phyloP scores from a whole-genome alignment of 2,888 invertebrate genomes.

The Polydrusus cervinus region DNA sequence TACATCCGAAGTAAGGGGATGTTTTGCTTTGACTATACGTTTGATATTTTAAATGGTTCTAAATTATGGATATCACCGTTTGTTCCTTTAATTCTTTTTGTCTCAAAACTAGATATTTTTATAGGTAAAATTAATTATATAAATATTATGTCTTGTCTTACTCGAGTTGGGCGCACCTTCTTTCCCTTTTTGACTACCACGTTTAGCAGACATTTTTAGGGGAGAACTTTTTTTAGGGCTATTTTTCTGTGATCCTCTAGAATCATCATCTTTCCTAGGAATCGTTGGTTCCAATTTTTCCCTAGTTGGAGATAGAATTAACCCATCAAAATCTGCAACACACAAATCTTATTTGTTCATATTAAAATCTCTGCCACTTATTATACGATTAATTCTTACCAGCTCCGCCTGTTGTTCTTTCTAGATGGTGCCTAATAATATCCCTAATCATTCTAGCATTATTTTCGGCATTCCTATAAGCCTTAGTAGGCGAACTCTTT shows the following conservation, averaged over 20 bases:
- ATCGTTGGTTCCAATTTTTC: slow-evolving; percentile 83
- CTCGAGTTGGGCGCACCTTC: slow-evolving; percentile 68
- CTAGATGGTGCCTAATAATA: slow-evolving; percentile 82
- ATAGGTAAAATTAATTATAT: too few species aligned
- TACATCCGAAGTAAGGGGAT: too few species aligned
- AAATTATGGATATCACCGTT: too few species aligned
- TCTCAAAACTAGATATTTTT: too few species aligned
- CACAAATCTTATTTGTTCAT: slow-evolving; percentile 15
- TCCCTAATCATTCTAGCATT: slow-evolving; percentile 75
- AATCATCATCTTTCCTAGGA: slow-evolving; percentile 75
- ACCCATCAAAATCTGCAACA: slow-evolving; percentile 76
- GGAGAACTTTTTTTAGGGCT: slow-evolving; percentile 75
- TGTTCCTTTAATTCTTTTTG: too few species aligned
- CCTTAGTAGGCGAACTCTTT: slow-evolving; percentile 83
- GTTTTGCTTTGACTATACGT: too few species aligned
- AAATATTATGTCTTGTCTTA: too few species aligned
- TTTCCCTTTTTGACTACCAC: slow-evolving; percentile 71
- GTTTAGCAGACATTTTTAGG: slow-evolving; percentile 75
- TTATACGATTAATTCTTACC: slow-evolving; percentile 68
- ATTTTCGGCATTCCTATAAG: slow-evolving; percentile 70
- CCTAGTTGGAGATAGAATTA: slow-evolving; percentile 81
- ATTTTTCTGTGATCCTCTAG: slow-evolving; percentile 70
- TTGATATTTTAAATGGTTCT: too few species aligned
- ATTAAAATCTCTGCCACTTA: slow-evolving; percentile 10
- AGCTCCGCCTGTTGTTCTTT: slow-evolving; percentile 79